phyloP scores from a whole-genome alignment of 2,113 vertebrate species.

The Poicephalus gulielmi region DNA sequence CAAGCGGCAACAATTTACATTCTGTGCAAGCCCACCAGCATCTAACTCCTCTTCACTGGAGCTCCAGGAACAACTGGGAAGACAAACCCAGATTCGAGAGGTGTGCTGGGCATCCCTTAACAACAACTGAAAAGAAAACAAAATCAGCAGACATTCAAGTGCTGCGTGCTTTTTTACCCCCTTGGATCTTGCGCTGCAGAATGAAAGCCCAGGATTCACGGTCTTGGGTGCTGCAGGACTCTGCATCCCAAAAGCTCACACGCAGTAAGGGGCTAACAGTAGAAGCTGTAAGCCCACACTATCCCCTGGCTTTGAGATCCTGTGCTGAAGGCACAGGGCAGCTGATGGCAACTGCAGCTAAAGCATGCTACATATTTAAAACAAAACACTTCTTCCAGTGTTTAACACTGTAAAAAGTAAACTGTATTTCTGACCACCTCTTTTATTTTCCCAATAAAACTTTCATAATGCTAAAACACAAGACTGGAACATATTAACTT shows the following conservation, averaged over 20 bases:
- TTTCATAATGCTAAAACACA: slow-evolving; percentile 42
- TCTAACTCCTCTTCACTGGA: not conserved
- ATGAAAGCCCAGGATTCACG: not conserved
- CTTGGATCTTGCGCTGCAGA: not conserved
- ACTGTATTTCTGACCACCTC: not conserved
- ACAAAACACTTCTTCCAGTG: not conserved
- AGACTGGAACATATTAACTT: slow-evolving; percentile 65
- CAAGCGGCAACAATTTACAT: not conserved
- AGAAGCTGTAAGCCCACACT: not conserved
- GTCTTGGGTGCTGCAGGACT: not conserved
- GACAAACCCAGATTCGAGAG: not conserved
- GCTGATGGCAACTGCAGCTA: not conserved
- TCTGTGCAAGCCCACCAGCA: slow-evolving; percentile 6
- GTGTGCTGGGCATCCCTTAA: not conserved
- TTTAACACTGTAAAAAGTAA: not conserved
- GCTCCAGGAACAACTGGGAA: not conserved
- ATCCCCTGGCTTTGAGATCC: not conserved
- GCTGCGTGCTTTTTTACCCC: not conserved
- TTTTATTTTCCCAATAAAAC: slow-evolving; percentile 32
- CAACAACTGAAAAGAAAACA: not conserved
- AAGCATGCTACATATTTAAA: not conserved
- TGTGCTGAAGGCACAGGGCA: not conserved
- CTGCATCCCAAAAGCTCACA: not conserved
- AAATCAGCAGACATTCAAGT: not conserved
- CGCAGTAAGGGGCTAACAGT: rapidly evolving